Conservation (phyloP, 2,888 invertebrate species). For the Ophonus ardosiacus region DNA sequence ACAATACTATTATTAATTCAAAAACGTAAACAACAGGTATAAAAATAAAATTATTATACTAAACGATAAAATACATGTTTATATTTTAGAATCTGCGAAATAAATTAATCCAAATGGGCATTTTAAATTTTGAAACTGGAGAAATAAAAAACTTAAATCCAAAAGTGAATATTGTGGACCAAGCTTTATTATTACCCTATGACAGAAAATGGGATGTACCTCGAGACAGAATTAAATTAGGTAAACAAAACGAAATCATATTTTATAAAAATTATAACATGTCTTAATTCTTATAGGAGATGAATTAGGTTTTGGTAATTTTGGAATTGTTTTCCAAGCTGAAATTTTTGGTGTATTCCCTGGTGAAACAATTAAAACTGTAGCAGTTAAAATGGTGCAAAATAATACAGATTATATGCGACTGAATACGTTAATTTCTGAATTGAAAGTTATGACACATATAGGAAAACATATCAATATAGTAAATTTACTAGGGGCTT, state of each 20-base stretch:
- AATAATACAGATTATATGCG: constrained; percentile 1
- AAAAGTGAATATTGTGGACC: too few relatives aligned
- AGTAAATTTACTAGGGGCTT: too few relatives aligned
- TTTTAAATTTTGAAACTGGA: background rate
- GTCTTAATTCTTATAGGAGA: background rate
- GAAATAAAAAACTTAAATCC: background rate
- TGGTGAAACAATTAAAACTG: background rate
- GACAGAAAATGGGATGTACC: too few relatives aligned
- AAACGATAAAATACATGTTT: background rate
- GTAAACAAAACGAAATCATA: too few relatives aligned
- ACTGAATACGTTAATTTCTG: background rate
- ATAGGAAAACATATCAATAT: too few relatives aligned
- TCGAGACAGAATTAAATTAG: too few relatives aligned
- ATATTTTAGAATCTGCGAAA: background rate
- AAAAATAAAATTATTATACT: too few relatives aligned
- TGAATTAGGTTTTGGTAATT: constrained; percentile 6
- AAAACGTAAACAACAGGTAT: too few relatives aligned
- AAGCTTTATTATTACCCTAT: too few relatives aligned
- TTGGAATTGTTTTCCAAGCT: background rate
- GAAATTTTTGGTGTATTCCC: background rate
- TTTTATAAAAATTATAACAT: too few relatives aligned
- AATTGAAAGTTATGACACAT: background rate
- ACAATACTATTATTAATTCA: too few relatives aligned
- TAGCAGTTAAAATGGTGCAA: background rate
- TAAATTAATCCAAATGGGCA: background rate